Evolutionary conservation across 2,888 invertebrate species (phyloP), one percentile per base, ranked within the genome.

Genomic region (Dryococelus australis): DNA sequence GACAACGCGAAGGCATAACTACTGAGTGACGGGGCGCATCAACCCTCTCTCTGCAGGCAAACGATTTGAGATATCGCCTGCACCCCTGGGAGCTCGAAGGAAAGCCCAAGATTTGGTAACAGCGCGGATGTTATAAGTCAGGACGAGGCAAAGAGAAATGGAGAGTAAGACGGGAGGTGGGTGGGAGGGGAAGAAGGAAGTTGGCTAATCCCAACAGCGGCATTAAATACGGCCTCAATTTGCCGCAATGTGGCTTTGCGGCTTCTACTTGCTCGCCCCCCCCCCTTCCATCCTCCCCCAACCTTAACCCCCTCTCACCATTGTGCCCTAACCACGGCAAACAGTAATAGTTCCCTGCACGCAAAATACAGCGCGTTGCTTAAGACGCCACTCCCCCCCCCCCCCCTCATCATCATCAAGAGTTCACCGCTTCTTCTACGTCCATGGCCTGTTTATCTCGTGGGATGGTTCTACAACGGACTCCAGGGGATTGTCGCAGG

Each of bases 151-250:
- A 65, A 65, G 65, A 20, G 20, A 20, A 65, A 20, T 13, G 65
- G 65, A 20, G 20, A 65, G 10, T 20, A 12, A 12, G 65, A 65
- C 20, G n/a, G n/a, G n/a, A n/a, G n/a, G n/a, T n/a, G n/a, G n/a
- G n/a, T 20, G 16, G 65, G 65, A 47, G 20, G n/a, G n/a, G 65
- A 16, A 65, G 65, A 87, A 86, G 65, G 65, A 20, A 65, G 65
- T 65, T 65, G 88, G 87, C 89, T 89, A 88, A 88, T 88, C 87
- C 87, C 85, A 88, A 87, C 93, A 93, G 93, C 93, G 93, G 93
- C 93, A 93, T 93, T 93, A 93, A 93, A 93, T 93, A 93, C 93
- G 92, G 92, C 92, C 93, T 92, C 93, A 93, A 93, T 93, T 93
- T 93, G 92, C 93, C 93, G 93, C 93, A 92, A 92, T 92, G 93